phyloP scores from a whole-genome alignment of 2,888 invertebrate genomes.

The Andrena trimmerana region DNA sequence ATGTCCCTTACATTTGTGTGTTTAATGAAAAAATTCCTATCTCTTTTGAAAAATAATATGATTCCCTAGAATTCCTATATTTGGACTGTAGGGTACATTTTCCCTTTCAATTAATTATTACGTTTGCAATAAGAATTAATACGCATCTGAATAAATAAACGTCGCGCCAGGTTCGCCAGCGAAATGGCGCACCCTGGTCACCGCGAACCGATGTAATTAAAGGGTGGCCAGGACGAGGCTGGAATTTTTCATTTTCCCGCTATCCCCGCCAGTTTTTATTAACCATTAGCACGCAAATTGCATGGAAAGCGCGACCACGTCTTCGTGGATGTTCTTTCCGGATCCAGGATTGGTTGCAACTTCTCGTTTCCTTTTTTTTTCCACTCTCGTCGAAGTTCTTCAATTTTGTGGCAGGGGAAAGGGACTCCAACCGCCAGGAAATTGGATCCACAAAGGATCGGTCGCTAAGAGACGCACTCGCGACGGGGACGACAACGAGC shows the following conservation, averaged over 20 bases:
- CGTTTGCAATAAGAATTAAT: not conserved
- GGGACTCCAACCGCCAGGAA: not conserved
- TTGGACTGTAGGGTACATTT: too few species aligned
- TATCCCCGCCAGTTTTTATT: constrained; percentile 62
- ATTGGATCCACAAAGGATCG: constrained; percentile 28
- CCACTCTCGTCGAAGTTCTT: not conserved
- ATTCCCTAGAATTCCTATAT: too few species aligned
- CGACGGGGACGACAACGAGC: not conserved
- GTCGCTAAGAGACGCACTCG: not conserved
- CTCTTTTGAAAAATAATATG: too few species aligned
- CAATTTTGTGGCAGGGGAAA: constrained; percentile 12
- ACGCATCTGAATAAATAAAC: not conserved
- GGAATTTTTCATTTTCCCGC: constrained; percentile 67
- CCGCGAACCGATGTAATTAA: constrained; percentile 43
- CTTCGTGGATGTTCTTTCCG: not conserved
- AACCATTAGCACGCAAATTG: constrained; percentile 64
- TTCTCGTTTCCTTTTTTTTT: not conserved
- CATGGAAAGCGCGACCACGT: constrained; percentile 19
- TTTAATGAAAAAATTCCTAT: too few species aligned
- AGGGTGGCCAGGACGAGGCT: not conserved
- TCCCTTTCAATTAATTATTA: too few species aligned
- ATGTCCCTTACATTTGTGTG: too few species aligned
- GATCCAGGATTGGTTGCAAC: constrained; percentile 1
- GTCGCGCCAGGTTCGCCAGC: not conserved
- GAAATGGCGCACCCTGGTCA: constrained; percentile 26